These are phyloP conservation scores for Galerucella calmariensis DNA, from an alignment of 2,888 invertebrate species.

Conservation along the genomic window DNA sequence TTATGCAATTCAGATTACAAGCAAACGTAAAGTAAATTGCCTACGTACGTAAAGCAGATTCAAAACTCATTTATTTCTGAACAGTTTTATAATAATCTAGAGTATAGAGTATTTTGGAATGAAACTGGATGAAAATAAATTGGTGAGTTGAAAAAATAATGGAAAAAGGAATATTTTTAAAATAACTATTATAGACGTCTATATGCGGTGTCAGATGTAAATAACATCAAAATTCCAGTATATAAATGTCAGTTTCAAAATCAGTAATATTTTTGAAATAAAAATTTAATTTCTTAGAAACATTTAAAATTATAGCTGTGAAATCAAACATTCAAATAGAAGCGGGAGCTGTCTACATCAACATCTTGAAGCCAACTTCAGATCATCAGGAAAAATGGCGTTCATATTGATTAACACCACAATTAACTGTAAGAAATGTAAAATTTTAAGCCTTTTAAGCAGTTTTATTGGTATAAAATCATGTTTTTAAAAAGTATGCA, in stretches of 20 bases:
- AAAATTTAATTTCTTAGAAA: constrained; percentile 13
- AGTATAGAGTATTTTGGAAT: not conserved
- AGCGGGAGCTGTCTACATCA: constrained; percentile 40
- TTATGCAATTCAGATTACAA: not conserved
- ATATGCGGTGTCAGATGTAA: not conserved
- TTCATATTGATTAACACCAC: constrained; percentile 61
- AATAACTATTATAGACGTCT: not conserved
- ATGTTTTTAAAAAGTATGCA: constrained; percentile 51
- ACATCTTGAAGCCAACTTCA: constrained; percentile 48
- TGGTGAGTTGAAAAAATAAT: not conserved
- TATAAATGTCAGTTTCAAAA: constrained; percentile 16
- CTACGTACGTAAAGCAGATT: not conserved
- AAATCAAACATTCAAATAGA: constrained; percentile 39
- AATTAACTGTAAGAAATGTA: constrained; percentile 62
- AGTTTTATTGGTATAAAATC: constrained; percentile 49
- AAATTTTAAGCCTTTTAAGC: constrained; percentile 52
- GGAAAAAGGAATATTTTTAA: not conserved
- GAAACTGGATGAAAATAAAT: not conserved
- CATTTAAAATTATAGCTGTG: constrained; percentile 14
- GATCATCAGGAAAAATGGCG: constrained; percentile 61
- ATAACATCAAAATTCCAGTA: constrained; percentile 10
- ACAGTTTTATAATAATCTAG: no score
- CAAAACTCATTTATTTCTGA: no score
- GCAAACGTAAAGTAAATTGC: not conserved
- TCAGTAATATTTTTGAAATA: not conserved